Evolutionary conservation across 2,888 invertebrate genomes (phyloP).

Genomic region (Molorchus minor): DNA sequence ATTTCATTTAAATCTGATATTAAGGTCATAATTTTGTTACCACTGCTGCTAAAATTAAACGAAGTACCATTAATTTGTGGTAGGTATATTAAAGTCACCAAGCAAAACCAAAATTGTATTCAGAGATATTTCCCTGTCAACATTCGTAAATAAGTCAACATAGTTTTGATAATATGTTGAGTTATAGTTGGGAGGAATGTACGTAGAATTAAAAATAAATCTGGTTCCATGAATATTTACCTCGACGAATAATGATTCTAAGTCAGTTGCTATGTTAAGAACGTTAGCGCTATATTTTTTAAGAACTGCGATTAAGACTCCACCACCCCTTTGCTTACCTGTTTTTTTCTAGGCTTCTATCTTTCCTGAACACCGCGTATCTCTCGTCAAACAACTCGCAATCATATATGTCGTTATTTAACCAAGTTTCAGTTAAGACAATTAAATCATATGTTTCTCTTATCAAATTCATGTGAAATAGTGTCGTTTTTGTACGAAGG

Average conservation of each 20-base stretch:
- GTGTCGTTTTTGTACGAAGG: too few species aligned
- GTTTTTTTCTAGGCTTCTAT: background rate
- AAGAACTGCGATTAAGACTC: too few species aligned
- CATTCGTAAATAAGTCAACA: background rate
- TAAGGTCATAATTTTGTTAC: background rate
- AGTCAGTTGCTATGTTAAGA: too few species aligned
- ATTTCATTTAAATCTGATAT: background rate
- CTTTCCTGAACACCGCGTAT: conserved; percentile 1
- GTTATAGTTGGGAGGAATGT: background rate
- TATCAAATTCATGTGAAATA: background rate
- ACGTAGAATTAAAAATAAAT: background rate
- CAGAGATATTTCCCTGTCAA: background rate
- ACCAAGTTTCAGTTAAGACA: too few species aligned
- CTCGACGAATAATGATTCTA: background rate
- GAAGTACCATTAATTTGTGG: background rate
- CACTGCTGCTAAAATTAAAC: background rate
- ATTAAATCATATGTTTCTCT: background rate
- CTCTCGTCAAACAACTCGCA: too few species aligned
- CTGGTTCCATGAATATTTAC: background rate
- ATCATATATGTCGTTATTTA: too few species aligned
- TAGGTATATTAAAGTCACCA: background rate
- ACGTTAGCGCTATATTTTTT: too few species aligned
- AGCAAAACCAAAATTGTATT: background rate
- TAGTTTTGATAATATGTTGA: background rate
- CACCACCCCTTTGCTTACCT: background rate